Conservation (phyloP, 2,113 vertebrate species). For the Polyodon spathula region DNA sequence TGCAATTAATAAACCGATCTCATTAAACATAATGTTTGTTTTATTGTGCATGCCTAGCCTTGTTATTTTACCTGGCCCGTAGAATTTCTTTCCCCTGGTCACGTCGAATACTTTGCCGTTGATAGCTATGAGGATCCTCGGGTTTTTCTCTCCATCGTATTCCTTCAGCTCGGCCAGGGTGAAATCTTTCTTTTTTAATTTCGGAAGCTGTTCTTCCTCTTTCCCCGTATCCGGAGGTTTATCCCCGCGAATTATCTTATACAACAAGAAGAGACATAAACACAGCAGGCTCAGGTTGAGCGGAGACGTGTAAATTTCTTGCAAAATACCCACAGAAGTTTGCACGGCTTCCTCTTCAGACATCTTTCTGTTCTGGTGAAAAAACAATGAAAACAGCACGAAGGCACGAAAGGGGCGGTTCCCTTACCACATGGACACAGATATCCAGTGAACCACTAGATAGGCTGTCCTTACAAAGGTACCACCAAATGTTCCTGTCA, state of each 20-base stretch:
- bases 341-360: conserved; percentile 50
- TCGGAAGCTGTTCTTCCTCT: conserved; percentile 57
- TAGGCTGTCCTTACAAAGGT: too few relatives aligned
- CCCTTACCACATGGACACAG: not conserved
- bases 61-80: conserved; percentile 73
- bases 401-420: not conserved
- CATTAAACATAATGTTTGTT: too few relatives aligned
- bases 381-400: not conserved
- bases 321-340: conserved; percentile 61
- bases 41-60: not conserved
- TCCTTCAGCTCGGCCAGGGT: conserved; percentile 66
- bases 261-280: conserved; percentile 81
- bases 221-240: conserved; percentile 48
- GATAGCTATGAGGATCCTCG: conserved; percentile 86
- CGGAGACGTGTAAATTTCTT: conserved; percentile 83
- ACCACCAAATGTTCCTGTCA: too few relatives aligned
- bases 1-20: too few relatives aligned
- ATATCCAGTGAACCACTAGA: not conserved
- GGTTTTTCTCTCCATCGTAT: conserved; percentile 68
- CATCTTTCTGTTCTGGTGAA: conserved; percentile 42
- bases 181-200: conserved; percentile 77
- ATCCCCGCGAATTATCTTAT: conserved; percentile 83
- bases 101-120: conserved; percentile 92
- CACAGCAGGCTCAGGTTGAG: conserved; percentile 79
- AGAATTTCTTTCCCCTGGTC: conserved; percentile 81